These are phyloP conservation scores for Callorhinus ursinus DNA, from an alignment of 2,113 vertebrate genomes.

Conservation along the genomic window DNA sequence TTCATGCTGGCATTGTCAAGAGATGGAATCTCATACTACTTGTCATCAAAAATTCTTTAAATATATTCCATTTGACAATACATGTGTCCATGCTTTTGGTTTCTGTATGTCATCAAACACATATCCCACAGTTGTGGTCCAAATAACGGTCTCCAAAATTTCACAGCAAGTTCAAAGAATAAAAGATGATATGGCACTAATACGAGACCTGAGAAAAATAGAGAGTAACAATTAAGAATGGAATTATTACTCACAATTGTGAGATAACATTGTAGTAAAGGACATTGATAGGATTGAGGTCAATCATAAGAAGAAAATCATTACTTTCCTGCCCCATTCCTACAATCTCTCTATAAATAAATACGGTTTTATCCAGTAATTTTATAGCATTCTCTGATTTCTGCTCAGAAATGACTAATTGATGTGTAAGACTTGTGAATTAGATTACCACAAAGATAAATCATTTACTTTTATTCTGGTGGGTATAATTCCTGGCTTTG, in stretches of 20 bases:
- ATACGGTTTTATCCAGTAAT: background rate
- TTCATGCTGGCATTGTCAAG: background rate
- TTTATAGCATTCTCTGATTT: background rate
- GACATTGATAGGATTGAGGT: background rate
- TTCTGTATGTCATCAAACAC: background rate
- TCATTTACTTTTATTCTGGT: background rate
- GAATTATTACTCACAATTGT: background rate
- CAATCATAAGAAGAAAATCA: background rate
- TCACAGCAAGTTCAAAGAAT: background rate
- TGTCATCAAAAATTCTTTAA: background rate
- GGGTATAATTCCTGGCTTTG: background rate
- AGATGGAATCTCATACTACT: background rate
- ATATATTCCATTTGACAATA: background rate
- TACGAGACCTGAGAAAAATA: background rate
- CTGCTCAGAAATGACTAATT: background rate
- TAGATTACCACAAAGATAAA: slow-evolving; percentile 24
- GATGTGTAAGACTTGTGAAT: background rate
- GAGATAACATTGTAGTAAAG: background rate
- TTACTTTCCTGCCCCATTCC: background rate
- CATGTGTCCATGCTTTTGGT: background rate
- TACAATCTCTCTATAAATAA: background rate
- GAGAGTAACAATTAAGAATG: background rate
- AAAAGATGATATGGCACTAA: background rate
- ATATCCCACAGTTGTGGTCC: background rate
- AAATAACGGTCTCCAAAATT: background rate